Evolutionary conservation across 2,888 invertebrate species (phyloP).

Genomic region (Isoperla grammatica): DNA sequence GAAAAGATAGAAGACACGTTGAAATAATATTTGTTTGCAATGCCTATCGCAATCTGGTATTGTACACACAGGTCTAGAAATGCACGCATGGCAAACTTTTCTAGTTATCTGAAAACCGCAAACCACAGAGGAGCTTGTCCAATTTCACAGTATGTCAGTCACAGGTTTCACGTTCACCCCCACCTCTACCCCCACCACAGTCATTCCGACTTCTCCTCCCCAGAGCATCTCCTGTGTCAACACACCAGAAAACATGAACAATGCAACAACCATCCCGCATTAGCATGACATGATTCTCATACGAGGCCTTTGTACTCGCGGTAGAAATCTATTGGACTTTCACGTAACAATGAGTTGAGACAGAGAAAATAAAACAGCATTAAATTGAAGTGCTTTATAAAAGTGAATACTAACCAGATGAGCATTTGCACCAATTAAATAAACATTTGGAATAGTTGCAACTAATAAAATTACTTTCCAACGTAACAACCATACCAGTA

Average conservation of each 20-base stretch:
- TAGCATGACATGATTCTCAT: no score
- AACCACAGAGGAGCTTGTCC: constrained; percentile 19
- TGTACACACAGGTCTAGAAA: constrained; percentile 7
- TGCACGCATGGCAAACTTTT: constrained; percentile 18
- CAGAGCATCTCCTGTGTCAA: neutral
- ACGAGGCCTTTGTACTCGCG: no score
- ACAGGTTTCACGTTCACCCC: constrained; percentile 11
- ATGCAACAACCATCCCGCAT: neutral
- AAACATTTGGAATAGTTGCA: no score
- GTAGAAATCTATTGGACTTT: no score
- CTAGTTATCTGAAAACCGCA: constrained; percentile 21
- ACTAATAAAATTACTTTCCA: no score
- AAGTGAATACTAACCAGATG: no score
- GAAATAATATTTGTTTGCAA: neutral
- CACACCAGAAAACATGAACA: neutral
- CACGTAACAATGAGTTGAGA: no score
- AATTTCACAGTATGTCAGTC: constrained; percentile 24
- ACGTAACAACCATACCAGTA: no score
- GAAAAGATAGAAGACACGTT: neutral
- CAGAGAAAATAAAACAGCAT: no score
- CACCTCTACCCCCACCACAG: neutral
- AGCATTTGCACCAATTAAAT: no score
- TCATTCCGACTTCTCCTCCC: neutral
- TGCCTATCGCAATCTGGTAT: neutral
- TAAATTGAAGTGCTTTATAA: no score